Base-by-base conservation (phyloP, 2,113 vertebrate species). In the Amphilophus citrinellus region DNA sequence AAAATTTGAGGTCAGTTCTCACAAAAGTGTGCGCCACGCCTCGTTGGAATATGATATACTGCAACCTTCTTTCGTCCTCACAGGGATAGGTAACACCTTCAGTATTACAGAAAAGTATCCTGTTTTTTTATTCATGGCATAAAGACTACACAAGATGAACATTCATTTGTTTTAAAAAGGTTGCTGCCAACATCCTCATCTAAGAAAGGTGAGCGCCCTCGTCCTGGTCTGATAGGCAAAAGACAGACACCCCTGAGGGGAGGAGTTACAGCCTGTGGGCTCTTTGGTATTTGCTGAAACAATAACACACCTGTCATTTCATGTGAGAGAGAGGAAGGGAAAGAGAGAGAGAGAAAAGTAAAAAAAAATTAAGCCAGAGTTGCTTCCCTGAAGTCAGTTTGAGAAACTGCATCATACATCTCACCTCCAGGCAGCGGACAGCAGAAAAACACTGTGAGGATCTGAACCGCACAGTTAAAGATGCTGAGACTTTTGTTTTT, bases 281-380 rank as follows among this genome's bases (percentile, higher is more conserved):
- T 86, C 85, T 91, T 92, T 87, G 91, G 93, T 91, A 94, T 93
- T 94, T 91, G 82, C 90, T 92, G 90, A 94, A 94, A 96, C 95
- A 96, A 95, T 94, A 94, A 89, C 87, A 85, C 66, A 95, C 89
- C 93, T 95, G 92, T 95, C 84, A 78, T 82, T 85, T 86, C 68
- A 90, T 84, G 56, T 78, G 63, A 60, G 76, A 53, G 79, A 66
- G 47, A 58, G 66, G 73, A 57, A 58, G 39, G 50, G 57, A 66
- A 37, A 20, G 66, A 75, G 57, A 13, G n/a, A 61, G 60, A 39
- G 8, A 39, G 42, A 66, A 57, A 10, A 78, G 84, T 71, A 65
- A 5, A 10, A 75, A 6, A 10, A 77, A 86, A 63, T 87, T 87
- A 90, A 92, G 83, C 80, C 42, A 20, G 22, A 88, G 87, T 79